Conservation (phyloP, 2,888 invertebrate species). For the Leucoptera coffeella region DNA sequence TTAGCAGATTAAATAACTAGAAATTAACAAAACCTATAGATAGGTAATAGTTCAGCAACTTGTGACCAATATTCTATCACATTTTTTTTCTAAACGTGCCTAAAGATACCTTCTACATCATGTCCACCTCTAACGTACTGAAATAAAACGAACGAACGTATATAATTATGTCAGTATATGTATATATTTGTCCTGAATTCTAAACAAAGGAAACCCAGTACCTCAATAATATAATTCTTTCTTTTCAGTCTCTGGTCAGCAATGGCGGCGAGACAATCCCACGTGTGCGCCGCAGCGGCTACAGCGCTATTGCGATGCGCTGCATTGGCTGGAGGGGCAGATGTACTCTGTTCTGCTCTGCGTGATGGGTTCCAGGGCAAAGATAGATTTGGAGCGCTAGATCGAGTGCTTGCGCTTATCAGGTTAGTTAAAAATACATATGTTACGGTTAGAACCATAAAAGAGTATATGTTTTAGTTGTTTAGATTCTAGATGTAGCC, state of each 20-base stretch:
- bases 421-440: slow-evolving; percentile 21
- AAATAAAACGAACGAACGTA: not conserved
- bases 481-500: no score
- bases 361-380: slow-evolving; percentile 89
- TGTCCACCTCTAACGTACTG: no score
- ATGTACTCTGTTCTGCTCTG: slow-evolving; percentile 93
- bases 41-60: no score
- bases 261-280: slow-evolving; percentile 86
- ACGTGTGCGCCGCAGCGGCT: slow-evolving; percentile 88
- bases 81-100: no score
- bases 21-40: no score
- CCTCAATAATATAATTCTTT: not conserved
- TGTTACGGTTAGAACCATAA: no score
- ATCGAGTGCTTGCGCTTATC: slow-evolving; percentile 88
- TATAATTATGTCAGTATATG: not conserved
- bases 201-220: no score
- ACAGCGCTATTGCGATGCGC: slow-evolving; percentile 93
- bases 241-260: slow-evolving; percentile 80
- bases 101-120: no score
- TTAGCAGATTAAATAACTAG: no score
- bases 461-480: no score
- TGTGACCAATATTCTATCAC: no score
- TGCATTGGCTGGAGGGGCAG: slow-evolving; percentile 87
- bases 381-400: slow-evolving; percentile 90
- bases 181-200: not conserved